phyloP scores from a whole-genome alignment of 2,888 invertebrate genomes.

The Drosophila mayaguana region DNA sequence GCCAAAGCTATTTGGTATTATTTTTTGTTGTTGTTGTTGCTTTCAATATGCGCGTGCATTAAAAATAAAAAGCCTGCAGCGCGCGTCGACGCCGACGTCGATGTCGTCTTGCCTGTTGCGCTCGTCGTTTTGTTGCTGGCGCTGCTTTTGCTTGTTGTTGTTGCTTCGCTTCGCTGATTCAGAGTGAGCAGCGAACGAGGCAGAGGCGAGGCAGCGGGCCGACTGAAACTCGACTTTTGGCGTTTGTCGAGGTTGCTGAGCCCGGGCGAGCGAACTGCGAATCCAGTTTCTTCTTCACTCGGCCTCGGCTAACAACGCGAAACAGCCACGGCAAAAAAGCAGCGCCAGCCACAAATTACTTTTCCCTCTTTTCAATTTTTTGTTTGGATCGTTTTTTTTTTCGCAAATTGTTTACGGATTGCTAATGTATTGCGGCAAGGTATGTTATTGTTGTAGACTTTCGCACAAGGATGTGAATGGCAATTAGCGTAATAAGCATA shows the following conservation, averaged over 20 bases:
- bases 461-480: slow-evolving; percentile 37
- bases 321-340: slow-evolving; percentile 56
- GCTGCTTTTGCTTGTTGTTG: slow-evolving; percentile 47
- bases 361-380: slow-evolving; percentile 9
- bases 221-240: slow-evolving; percentile 75
- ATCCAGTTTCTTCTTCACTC: slow-evolving; percentile 81
- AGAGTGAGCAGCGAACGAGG: slow-evolving; percentile 39
- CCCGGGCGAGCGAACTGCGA: slow-evolving; percentile 70
- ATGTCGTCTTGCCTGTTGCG: slow-evolving; percentile 43
- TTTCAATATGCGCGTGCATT: slow-evolving; percentile 58
- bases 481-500: slow-evolving; percentile 47
- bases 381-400: background rate
- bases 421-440: slow-evolving; percentile 40
- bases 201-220: slow-evolving; percentile 26
- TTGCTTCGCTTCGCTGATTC: slow-evolving; percentile 73
- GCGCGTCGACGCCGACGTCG: slow-evolving; percentile 18
- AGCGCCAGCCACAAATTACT: slow-evolving; percentile 24
- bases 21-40: background rate
- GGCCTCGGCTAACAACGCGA: slow-evolving; percentile 65
- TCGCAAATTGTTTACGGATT: slow-evolving; percentile 21
- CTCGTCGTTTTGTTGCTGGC: slow-evolving; percentile 30
- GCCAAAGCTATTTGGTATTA: slow-evolving; percentile 48
- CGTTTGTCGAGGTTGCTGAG: slow-evolving; percentile 75
- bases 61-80: slow-evolving; percentile 70
- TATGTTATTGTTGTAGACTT: slow-evolving; percentile 19